phyloP scores from a whole-genome alignment of 1,140 invertebrate species.

The Trichonephila inaurata region DNA sequence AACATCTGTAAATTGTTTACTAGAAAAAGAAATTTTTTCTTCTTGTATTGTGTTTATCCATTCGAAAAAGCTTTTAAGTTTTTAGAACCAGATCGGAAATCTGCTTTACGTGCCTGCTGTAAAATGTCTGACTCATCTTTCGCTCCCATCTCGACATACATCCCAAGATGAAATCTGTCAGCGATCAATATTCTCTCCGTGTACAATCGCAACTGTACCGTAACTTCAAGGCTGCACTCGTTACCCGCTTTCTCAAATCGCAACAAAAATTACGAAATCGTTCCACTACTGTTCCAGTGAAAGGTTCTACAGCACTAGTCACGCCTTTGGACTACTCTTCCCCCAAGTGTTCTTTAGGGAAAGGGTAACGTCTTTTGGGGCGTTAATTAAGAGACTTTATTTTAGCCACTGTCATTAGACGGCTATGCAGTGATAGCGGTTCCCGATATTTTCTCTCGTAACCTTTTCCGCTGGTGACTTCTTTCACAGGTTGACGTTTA shows the following conservation, averaged over 20 bases:
- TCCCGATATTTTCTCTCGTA: constrained; percentile 5
- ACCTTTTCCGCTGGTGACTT: not conserved
- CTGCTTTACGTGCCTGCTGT: too few relatives aligned
- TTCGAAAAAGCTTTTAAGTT: too few relatives aligned
- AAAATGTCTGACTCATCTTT: too few relatives aligned
- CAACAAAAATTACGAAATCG: not conserved
- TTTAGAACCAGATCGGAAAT: too few relatives aligned
- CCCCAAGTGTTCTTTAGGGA: not conserved
- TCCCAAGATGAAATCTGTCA: not conserved
- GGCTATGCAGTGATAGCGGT: not conserved
- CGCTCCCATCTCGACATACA: too few relatives aligned
- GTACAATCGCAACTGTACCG: constrained; percentile 14
- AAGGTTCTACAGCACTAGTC: not conserved
- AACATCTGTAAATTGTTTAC: too few relatives aligned
- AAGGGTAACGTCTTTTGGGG: constrained; percentile 14
- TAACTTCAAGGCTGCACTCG: constrained; percentile 47
- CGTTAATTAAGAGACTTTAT: not conserved
- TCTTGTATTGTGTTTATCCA: too few relatives aligned
- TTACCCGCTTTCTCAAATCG: not conserved
- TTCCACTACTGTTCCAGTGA: constrained; percentile 38
- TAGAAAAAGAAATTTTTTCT: too few relatives aligned
- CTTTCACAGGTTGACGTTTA: not conserved
- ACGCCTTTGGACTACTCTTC: constrained; percentile 3
- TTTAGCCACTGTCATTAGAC: not conserved
- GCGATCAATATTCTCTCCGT: not conserved